These are phyloP conservation scores for Saxidomus purpurata DNA, from an alignment of 1,140 invertebrate species.

Conservation along the genomic window DNA sequence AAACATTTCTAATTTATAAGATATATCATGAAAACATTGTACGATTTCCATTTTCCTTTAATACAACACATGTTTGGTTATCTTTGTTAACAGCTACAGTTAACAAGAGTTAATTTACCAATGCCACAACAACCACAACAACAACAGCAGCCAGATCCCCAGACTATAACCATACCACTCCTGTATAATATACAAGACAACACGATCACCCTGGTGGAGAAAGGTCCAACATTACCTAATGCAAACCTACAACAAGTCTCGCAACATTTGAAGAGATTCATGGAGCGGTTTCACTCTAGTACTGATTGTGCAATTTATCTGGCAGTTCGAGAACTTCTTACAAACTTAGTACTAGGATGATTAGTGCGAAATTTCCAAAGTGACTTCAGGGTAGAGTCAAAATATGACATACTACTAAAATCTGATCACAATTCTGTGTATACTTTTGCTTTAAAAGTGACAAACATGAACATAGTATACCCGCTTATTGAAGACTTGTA, in stretches of 20 bases:
- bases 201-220: conserved; percentile 94
- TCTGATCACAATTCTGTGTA: too few relatives aligned
- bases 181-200: conserved; percentile 96
- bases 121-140: conserved; percentile 73
- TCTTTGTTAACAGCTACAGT: conserved; percentile 91
- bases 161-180: conserved; percentile 94
- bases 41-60: too few relatives aligned
- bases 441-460: too few relatives aligned
- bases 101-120: conserved; percentile 91
- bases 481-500: too few relatives aligned
- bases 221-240: conserved; percentile 87
- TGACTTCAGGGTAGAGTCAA: too few relatives aligned
- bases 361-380: too few relatives aligned
- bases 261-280: conserved; percentile 91
- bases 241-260: conserved; percentile 87
- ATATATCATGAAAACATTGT: too few relatives aligned
- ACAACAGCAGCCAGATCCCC: conserved; percentile 90
- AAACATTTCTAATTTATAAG: too few relatives aligned
- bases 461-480: too few relatives aligned
- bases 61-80: too few relatives aligned
- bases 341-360: conserved; percentile 89
- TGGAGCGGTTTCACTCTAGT: conserved; percentile 90
- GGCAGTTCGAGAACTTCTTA: conserved; percentile 94
- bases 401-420: too few relatives aligned
- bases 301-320: conserved; percentile 95